Percentiles rank a stretch among this genome's conserved stretches.
Evolutionary conservation across 2,888 invertebrate species (phyloP).

Genomic region (Melangyna quadrimaculata): DNA sequence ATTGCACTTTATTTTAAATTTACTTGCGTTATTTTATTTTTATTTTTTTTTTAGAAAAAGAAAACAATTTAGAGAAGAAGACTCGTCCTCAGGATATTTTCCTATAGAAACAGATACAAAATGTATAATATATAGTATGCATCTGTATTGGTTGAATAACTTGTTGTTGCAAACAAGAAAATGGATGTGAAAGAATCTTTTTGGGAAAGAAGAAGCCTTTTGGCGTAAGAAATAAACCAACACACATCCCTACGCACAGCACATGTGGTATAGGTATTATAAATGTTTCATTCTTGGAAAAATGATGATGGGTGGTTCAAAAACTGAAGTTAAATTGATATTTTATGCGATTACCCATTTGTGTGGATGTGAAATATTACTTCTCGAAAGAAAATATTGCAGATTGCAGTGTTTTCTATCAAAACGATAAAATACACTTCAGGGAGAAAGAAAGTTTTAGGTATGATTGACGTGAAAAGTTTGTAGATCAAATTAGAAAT

Average conservation of each 20-base stretch:
- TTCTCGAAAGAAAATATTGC: constrained; percentile 34
- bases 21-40: not conserved
- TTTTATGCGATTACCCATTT: constrained; percentile 65
- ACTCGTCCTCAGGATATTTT: constrained; percentile 47
- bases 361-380: constrained; percentile 56
- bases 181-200: not conserved
- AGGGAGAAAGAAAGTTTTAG: not conserved
- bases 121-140: not conserved
- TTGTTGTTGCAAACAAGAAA: not conserved
- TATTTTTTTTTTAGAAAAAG: not conserved
- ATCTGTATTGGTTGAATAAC: constrained; percentile 14
- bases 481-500: not conserved
- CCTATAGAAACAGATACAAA: not conserved
- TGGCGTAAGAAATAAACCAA: not conserved
- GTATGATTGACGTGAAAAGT: not conserved
- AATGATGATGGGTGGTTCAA: constrained; percentile 3
- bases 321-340: constrained; percentile 59
- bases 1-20: constrained; percentile 65
- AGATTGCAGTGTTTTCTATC: constrained; percentile 9
- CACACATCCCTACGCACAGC: not conserved
- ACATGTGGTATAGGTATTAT: not conserved
- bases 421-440: not conserved
- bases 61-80: constrained; percentile 29
- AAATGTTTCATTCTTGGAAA: constrained; percentile 8
- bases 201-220: not conserved